These are phyloP conservation scores for Polypterus senegalus DNA, from an alignment of 2,113 vertebrate genomes.

Conservation along the genomic window DNA sequence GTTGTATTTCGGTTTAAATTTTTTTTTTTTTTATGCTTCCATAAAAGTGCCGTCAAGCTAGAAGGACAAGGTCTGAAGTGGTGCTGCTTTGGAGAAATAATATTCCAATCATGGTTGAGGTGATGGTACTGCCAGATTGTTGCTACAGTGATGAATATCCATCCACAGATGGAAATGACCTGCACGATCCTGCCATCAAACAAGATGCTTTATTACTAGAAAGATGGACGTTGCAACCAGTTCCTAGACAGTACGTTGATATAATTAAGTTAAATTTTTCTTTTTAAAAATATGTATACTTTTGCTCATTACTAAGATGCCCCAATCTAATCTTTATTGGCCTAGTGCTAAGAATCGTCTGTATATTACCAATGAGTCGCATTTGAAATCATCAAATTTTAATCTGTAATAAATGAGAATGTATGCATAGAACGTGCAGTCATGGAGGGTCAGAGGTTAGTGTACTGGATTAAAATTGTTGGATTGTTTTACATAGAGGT, in stretches of 20 bases:
- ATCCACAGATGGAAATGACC: slow-evolving; percentile 66
- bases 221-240: slow-evolving; percentile 88
- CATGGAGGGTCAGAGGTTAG: too few relatives aligned
- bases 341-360: too few relatives aligned
- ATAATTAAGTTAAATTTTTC: too few relatives aligned
- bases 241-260: slow-evolving; percentile 79
- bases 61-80: slow-evolving; percentile 82
- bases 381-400: too few relatives aligned
- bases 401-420: too few relatives aligned
- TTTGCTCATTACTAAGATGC: too few relatives aligned
- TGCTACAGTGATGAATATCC: slow-evolving; percentile 91
- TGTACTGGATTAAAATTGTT: too few relatives aligned
- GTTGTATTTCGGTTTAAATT: not conserved
- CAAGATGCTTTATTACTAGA: slow-evolving; percentile 87
- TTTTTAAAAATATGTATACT: too few relatives aligned
- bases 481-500: too few relatives aligned
- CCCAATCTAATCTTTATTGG: too few relatives aligned
- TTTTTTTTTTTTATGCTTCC: not conserved
- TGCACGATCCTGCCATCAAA: slow-evolving; percentile 89
- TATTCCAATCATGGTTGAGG: slow-evolving; percentile 96
- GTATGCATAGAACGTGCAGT: too few relatives aligned
- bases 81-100: slow-evolving; percentile 84
- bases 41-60: slow-evolving; percentile 81
- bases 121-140: slow-evolving; percentile 95
- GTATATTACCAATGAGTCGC: too few relatives aligned